These are phyloP conservation scores for Gortyna flavago DNA, from an alignment of 2,888 invertebrate genomes.

Conservation along the genomic window DNA sequence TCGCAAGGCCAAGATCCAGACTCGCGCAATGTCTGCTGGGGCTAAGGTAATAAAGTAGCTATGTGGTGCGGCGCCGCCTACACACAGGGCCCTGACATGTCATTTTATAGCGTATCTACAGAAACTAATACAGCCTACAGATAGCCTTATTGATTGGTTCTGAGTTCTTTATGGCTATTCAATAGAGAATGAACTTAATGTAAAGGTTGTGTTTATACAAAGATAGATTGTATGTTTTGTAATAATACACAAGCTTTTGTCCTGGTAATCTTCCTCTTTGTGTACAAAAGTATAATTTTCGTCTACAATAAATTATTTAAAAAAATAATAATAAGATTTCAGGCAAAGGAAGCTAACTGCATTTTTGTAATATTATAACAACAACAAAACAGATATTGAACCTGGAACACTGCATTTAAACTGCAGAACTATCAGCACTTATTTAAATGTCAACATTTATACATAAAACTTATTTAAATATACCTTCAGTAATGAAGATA, in stretches of 20 bases:
- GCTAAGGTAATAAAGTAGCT: slow-evolving; percentile 75
- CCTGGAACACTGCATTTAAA: slow-evolving; percentile 13
- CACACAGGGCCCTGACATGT: slow-evolving; percentile 42
- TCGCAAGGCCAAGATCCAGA: slow-evolving; percentile 91
- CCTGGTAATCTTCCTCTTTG: not conserved
- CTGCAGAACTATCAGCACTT: slow-evolving; percentile 9
- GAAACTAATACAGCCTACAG: slow-evolving; percentile 8
- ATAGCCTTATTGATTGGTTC: slow-evolving; percentile 26
- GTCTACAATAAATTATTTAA: not conserved
- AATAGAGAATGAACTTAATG: not conserved
- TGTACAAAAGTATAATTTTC: not conserved
- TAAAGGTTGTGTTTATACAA: not conserved
- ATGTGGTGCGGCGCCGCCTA: slow-evolving; percentile 50
- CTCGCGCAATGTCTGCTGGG: slow-evolving; percentile 90
- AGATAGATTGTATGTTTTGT: not conserved
- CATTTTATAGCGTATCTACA: slow-evolving; percentile 25
- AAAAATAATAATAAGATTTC: not conserved
- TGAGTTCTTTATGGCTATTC: not conserved
- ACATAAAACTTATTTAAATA: slow-evolving; percentile 1
- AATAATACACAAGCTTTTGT: not conserved
- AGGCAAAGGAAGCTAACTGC: not conserved
- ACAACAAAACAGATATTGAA: slow-evolving; percentile 11
- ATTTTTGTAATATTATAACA: not conserved
- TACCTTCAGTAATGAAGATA: slow-evolving; percentile 22
- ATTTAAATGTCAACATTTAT: not conserved